Conservation (phyloP, 1,140 invertebrate species). For the Plutomurus gul region DNA sequence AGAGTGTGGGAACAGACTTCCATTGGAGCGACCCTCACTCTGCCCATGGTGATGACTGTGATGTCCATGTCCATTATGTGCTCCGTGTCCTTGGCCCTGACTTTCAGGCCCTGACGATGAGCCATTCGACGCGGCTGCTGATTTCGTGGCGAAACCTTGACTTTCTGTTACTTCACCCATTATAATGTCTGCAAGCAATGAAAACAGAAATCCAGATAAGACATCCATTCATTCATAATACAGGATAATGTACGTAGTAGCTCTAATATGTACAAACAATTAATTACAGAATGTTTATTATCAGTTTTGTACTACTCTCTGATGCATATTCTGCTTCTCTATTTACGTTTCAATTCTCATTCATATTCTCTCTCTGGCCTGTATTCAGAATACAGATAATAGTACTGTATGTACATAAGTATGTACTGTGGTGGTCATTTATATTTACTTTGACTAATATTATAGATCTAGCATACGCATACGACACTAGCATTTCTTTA, state of each 20-base stretch:
- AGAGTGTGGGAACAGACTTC: neutral
- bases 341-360: neutral
- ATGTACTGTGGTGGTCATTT: too few relatives aligned
- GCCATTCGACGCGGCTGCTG: constrained; percentile 4
- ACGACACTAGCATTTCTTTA: neutral
- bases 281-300: too few relatives aligned
- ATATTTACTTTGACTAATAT: too few relatives aligned
- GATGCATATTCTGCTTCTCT: neutral
- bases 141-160: constrained; percentile 25
- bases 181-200: constrained; percentile 1
- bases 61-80: constrained; percentile 6
- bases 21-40: neutral
- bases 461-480: too few relatives aligned
- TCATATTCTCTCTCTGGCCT: too few relatives aligned
- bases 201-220: neutral
- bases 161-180: constrained; percentile 30
- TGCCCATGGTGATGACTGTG: neutral
- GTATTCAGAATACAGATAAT: too few relatives aligned
- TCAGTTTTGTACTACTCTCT: too few relatives aligned
- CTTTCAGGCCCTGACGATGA: constrained; percentile 7
- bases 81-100: constrained; percentile 17
- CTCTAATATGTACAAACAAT: too few relatives aligned
- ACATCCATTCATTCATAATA: too few relatives aligned
- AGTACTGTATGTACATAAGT: too few relatives aligned
- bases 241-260: too few relatives aligned